Evolutionary conservation across 2,113 vertebrate genomes (phyloP), one percentile per base, ranked within the genome.

Genomic region (Sinocyclocheilus anophthalmus): DNA sequence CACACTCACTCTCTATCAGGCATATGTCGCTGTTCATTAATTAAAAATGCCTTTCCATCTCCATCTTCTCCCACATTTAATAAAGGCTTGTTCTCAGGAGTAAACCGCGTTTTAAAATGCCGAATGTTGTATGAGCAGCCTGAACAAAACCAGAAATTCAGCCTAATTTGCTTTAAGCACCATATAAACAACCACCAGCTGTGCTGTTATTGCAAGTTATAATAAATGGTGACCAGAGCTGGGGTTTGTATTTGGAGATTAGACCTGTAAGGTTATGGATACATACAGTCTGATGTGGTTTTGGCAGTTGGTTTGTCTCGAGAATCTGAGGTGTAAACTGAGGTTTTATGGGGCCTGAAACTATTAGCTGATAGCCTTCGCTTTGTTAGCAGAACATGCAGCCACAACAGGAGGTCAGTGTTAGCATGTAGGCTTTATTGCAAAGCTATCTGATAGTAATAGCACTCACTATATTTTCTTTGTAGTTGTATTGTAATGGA

Each of bases 211-310:
- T 42, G 4, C 20, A 24, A 2, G 53, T 61, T 13, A 42, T 57
- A 13, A 59, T 20, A 22, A 37, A 78, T 20, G 76, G 76, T 37
- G 16, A 57, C 76, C 50, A 77, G 10, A 39, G 33, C 37, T 4
- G 0, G 33, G 18, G 20, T 39, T 39, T 22, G 8, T 39, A 39
- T 76, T 76, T 53, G 24, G 10, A 30, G 26, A 20, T 33, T 77
- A 33, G n/a, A 16, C 39, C 42, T 53, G 5, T 10, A 53, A 16
- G 20, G 22, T 37, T 57, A 59, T 48, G 20, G 37, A 75, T n/a
- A 30, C 10, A 18, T 2, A 26, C 65, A 16, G 26, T 83, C 39
- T 13, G 45, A 57, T 92, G 93, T 91, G 92, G 93, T 93, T 90
- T 93, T 86, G 65, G 88, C 81, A 61, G 85, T 45, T 88, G 39